Evolutionary conservation across 2,888 invertebrate species (phyloP).

Genomic region (Ichneumoninae sp.): DNA sequence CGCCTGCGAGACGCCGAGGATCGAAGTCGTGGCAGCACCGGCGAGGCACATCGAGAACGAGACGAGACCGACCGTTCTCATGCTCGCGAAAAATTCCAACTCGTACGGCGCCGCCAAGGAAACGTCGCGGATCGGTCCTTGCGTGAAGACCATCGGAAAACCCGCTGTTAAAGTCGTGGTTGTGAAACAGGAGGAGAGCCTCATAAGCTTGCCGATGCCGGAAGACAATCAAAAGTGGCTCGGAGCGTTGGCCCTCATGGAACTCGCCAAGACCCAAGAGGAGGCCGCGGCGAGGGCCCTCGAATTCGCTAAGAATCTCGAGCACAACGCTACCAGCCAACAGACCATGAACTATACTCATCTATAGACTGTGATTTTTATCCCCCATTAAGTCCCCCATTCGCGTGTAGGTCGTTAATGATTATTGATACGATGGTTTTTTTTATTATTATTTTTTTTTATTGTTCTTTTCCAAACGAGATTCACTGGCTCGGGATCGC

Average conservation of each 20-base stretch:
- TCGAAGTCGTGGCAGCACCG: background rate
- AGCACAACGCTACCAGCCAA: slow-evolving; percentile 66
- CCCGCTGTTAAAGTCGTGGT: slow-evolving; percentile 74
- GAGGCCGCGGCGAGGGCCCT: slow-evolving; percentile 75
- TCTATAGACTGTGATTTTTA: slow-evolving; percentile 81
- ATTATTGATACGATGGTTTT: slow-evolving; percentile 2
- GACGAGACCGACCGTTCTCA: slow-evolving; percentile 86
- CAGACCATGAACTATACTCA: slow-evolving; percentile 78
- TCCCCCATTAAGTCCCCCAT: slow-evolving; percentile 43
- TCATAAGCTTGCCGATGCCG: slow-evolving; percentile 74
- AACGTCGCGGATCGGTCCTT: slow-evolving; percentile 51
- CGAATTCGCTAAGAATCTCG: slow-evolving; percentile 70
- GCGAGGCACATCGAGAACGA: slow-evolving; percentile 82
- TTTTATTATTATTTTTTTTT: slow-evolving; percentile 29
- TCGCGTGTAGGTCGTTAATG: slow-evolving; percentile 35
- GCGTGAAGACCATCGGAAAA: slow-evolving; percentile 62
- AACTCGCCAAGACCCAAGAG: slow-evolving; percentile 85
- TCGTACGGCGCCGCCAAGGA: slow-evolving; percentile 55
- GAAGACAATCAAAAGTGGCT: slow-evolving; percentile 86
- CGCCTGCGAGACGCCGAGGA: background rate
- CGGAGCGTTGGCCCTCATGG: slow-evolving; percentile 87
- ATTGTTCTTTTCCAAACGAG: slow-evolving; percentile 28
- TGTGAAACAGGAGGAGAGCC: slow-evolving; percentile 78
- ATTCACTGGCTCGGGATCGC: slow-evolving; percentile 19
- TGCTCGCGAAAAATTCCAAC: slow-evolving; percentile 82